These are phyloP conservation scores for Halcyon malimbica DNA, from an alignment of 2,113 vertebrate species.

Conservation along the genomic window DNA sequence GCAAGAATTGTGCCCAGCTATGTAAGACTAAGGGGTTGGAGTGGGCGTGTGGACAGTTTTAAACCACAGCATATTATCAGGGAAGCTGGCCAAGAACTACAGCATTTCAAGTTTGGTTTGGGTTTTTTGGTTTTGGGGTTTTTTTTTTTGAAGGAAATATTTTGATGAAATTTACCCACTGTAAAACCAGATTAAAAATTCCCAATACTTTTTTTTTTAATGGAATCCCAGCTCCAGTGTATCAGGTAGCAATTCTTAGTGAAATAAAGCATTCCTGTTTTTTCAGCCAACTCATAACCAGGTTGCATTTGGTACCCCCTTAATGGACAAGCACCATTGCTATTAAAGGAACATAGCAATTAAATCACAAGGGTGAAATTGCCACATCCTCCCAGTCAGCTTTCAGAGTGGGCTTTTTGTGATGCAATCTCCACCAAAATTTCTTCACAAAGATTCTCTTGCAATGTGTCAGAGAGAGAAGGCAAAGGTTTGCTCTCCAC, in stretches of 20 bases:
- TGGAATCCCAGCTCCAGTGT: neutral
- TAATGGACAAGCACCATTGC: neutral
- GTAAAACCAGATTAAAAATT: neutral
- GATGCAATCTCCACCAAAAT: conserved; percentile 2
- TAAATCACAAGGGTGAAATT: neutral
- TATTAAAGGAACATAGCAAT: conserved; percentile 11
- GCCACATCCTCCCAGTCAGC: neutral
- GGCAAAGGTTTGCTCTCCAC: neutral
- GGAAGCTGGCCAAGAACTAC: neutral
- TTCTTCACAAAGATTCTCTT: neutral
- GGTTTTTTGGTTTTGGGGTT: no score
- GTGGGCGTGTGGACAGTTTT: neutral
- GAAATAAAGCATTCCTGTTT: neutral
- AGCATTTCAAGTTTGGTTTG: neutral
- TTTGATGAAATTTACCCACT: neutral
- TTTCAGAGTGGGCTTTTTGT: neutral
- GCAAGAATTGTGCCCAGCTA: neutral
- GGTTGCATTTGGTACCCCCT: neutral
- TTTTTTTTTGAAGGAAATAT: neutral
- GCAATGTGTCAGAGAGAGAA: neutral
- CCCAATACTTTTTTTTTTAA: neutral
- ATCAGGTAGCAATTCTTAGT: neutral
- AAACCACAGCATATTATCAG: neutral
- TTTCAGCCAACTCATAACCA: conserved; percentile 18
- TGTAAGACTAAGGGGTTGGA: neutral